Evolutionary conservation across 2,113 vertebrate genomes (phyloP).

Genomic region (Phocoena sinus): DNA sequence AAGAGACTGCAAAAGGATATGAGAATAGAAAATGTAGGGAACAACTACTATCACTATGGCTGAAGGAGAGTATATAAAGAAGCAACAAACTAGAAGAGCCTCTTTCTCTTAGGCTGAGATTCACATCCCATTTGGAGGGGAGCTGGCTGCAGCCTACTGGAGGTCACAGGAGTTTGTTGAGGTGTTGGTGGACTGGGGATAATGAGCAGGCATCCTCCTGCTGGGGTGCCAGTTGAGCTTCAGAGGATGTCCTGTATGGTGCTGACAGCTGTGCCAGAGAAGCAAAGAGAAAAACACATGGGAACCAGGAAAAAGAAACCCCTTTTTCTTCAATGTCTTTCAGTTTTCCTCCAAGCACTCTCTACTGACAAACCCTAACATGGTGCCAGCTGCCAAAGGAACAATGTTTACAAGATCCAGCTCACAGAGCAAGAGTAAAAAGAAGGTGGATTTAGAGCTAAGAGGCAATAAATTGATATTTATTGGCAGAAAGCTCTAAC

Average conservation of each 20-base stretch:
- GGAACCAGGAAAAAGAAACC: background rate
- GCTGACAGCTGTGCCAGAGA: rapidly evolving
- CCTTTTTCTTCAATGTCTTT: background rate
- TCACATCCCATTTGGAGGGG: background rate
- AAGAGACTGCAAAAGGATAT: background rate
- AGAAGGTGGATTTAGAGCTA: background rate
- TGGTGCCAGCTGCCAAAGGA: background rate
- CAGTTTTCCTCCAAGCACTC: background rate
- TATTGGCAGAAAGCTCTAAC: background rate
- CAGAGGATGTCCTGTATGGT: background rate
- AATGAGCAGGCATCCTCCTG: background rate
- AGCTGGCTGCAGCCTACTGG: background rate
- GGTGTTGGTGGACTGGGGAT: background rate
- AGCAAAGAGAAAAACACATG: background rate
- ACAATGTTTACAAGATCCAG: background rate
- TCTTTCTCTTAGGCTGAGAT: background rate
- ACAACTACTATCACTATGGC: background rate
- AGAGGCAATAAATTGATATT: background rate
- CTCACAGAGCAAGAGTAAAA: background rate
- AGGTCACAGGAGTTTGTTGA: background rate
- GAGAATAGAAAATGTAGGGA: background rate
- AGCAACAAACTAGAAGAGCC: background rate
- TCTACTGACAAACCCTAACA: background rate
- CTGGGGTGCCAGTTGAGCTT: background rate
- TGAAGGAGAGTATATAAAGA: background rate